Percentiles rank a stretch among this genome's conserved stretches.
These are phyloP conservation scores for Diuraphis noxia DNA, from an alignment of 1,140 invertebrate genomes.

Conservation along the genomic window DNA sequence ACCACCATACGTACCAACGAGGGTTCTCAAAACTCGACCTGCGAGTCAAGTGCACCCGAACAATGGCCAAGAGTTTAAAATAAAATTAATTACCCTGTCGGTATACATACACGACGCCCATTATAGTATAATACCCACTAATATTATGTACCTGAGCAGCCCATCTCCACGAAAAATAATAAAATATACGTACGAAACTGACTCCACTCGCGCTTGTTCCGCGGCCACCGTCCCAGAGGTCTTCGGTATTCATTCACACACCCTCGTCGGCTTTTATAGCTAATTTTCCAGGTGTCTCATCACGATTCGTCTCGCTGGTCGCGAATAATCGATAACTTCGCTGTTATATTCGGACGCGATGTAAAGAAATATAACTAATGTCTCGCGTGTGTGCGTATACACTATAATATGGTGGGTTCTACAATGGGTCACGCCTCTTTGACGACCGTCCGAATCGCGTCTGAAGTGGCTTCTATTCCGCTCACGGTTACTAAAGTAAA, in stretches of 20 bases:
- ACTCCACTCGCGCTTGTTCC: background rate
- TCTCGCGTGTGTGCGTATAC: background rate
- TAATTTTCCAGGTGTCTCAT: slow-evolving; percentile 45
- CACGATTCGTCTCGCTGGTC: slow-evolving; percentile 12
- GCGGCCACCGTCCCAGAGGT: background rate
- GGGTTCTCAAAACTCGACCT: slow-evolving; percentile 45
- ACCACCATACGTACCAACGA: background rate
- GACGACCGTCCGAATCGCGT: background rate
- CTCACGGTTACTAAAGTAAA: background rate
- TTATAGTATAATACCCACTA: background rate
- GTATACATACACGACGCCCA: background rate
- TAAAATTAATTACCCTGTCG: slow-evolving; percentile 49
- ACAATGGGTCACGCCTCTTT: background rate
- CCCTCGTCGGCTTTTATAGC: slow-evolving; percentile 1
- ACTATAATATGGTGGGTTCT: background rate
- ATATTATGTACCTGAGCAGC: background rate
- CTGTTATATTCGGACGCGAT: background rate
- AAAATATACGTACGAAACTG: background rate
- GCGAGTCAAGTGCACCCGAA: slow-evolving; percentile 44
- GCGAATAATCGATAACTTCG: slow-evolving; percentile 7
- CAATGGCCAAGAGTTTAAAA: slow-evolving; percentile 44
- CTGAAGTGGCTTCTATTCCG: background rate
- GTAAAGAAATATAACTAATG: background rate
- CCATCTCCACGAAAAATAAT: background rate
- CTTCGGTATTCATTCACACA: background rate